Evolutionary conservation across 2,888 invertebrate species (phyloP), one percentile per base, ranked within the genome.

Genomic region (Nasonovia ribisnigri): DNA sequence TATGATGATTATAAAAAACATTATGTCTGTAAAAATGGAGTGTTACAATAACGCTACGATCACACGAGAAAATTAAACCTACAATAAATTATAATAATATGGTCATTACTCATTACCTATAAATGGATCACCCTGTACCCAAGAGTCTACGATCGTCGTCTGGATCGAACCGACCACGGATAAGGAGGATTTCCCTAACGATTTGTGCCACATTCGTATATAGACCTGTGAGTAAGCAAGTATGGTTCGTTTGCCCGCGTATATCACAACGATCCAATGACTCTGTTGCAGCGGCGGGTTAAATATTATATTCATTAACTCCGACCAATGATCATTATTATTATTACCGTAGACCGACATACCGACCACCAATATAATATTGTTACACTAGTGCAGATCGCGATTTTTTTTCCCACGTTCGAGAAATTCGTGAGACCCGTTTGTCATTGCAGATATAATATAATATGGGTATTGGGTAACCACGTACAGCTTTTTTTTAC

Each of bases 341-440:
- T 84, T 36, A 16, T 36, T 36, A 20, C 77, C 36, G 36, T 16
- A 20, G 36, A 77, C 36, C 57, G 29, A 36, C 57, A 43, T n/a
- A n/a, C 20, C 46, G 13, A 77, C 48, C n/a, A 20, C 48, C n/a
- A 42, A 84, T 29, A 54, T 88, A 88, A 88, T 88, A 51, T 51
- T 51, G 16, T 36, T n/a, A 29, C 0, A 36, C 77, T 36, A 20
- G 77, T 77, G 36, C 77, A 77, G 90, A 77, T 77, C 77, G 36
- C 77, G 16, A 48, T 90, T 42, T 67, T 5, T 36, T 90, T 91
- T 91, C 91, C 91, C 91, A 91, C 91, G 91, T 54, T 91, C 91
- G 8, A n/a, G 16, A 84, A 91, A 90, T 91, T 91, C 91, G 91
- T 91, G 91, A 84, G 54, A 91, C 51, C 29, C 29, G 42, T 42